Evolutionary conservation across 2,888 invertebrate species (phyloP), one percentile per base, ranked within the genome.

Genomic region (Syrista parreyssii): DNA sequence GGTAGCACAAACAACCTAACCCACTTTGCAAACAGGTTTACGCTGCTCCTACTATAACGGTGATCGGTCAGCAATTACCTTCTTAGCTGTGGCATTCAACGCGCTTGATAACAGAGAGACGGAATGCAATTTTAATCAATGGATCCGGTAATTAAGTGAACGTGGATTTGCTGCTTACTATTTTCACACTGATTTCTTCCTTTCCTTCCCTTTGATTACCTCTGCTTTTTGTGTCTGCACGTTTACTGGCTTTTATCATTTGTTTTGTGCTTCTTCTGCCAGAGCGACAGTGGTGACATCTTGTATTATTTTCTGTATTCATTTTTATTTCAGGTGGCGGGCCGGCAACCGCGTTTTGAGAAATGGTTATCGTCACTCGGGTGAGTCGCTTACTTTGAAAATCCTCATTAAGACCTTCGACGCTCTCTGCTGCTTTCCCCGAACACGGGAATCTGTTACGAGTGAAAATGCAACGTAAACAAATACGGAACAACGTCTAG

Each of bases 291-390:
- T 23, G 55, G 15, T 55, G 55, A 55, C 55, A 55, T 55, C 55
- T 23, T 55, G 2, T 23, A 9, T 55, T 55, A 23, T 23, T 55
- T 55, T 55, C 23, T 55, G 36, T 23, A 55, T 55, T 55, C 23
- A 15, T 55, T 55, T 81, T 76, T 77, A 75, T 89, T 90, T 74
- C 85, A 91, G 91, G 89, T 89, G 90, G 89, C 89, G 90, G 89
- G 88, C 86, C 89, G 86, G 86, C 86, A 88, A 87, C 86, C 87
- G 88, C 88, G 86, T 86, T 85, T 88, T 88, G 87, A 91, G 90
- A 93, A 93, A 95, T 95, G 95, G 95, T 95, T 94, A 95, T 95
- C 93, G 95, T 95, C 93, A 95, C 95, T 93, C 95, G 95, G 94
- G 95, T 95, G 92, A 93, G 95, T 92, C 85, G 78, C 71, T 55